Evolutionary conservation across 1,140 invertebrate species (phyloP), one percentile per base, ranked within the genome.

Genomic region (Meloidogyne exigua): DNA sequence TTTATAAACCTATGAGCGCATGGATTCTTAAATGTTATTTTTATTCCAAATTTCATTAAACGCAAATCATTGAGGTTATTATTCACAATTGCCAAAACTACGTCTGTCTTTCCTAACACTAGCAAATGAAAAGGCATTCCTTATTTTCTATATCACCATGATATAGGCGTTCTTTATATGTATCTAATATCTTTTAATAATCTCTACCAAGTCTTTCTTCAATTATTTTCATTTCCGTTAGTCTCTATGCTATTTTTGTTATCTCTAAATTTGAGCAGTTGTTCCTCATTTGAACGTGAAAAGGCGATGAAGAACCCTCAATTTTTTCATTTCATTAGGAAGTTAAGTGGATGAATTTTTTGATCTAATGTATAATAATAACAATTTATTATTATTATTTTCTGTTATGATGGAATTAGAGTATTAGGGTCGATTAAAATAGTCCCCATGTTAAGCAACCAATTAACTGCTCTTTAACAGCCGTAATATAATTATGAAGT

Each of bases 311-410:
- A 18, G n/a, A 15, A 12, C 49, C n/a, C 1, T 9, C 18, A n/a
- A 21, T 57, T n/a, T 57, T 18, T 57, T 7, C 13, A 57, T 12
- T n/a, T 57, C 18, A 3, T 3, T 18, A 1, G 3, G 44, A 49
- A 49, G 18, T 18, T n/a, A n/a, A n/a, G 3, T 12, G 5, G 18
- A 49, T 15, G n/a, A 12, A 57, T n/a, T 0, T 18, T 57, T 57
- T 57, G n/a, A 57, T 57, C 7, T 57, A 57, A 57, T 57, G 49
- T 18, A n/a, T 57, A n/a, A 57, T 15, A 18, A 57, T 39, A 39
- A 39, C 36, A 39, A 39, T 57, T 57, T 57, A 57, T 57, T 57
- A 57, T 57, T 57, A 57, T 57, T 57, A 57, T 57, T 57, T 57
- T 57, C 4, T 57, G 2, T 21, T 4, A 57, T 57, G 49, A 57